phyloP scores from a whole-genome alignment of 2,113 vertebrate species.

The Lophochroa leadbeateri region DNA sequence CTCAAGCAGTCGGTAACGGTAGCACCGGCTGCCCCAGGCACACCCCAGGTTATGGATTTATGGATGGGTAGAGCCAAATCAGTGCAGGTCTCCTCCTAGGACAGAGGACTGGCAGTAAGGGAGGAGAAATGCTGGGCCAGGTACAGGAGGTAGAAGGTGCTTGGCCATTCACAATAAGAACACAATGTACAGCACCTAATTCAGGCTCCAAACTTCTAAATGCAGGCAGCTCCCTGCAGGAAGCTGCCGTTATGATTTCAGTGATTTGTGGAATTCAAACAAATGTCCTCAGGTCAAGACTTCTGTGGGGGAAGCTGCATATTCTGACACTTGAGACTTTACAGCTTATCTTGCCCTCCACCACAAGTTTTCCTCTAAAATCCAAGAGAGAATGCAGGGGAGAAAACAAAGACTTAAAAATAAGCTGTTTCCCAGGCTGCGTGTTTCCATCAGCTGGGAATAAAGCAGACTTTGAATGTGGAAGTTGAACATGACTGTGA shows the following conservation, averaged over 20 bases:
- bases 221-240: not conserved
- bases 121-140: not conserved
- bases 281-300: conserved; percentile 46
- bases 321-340: conserved; percentile 12
- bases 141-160: not conserved
- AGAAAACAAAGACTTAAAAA: not conserved
- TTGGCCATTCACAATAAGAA: not conserved
- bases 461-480: not conserved
- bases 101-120: not conserved
- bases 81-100: not conserved
- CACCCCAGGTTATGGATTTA: not conserved
- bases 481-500: not conserved
- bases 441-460: conserved; percentile 12
- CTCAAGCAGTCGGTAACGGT: not conserved
- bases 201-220: not conserved
- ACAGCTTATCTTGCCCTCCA: not conserved
- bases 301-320: not conserved
- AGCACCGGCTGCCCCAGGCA: not conserved
- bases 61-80: not conserved
- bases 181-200: not conserved
- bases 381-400: not conserved
- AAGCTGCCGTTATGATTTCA: not conserved
- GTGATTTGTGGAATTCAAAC: conserved; percentile 63
- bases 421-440: not conserved
- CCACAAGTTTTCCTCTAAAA: not conserved